A percentile compares a stretch with the other conserved stretches of the same genome.
Conservation (phyloP, 2,797 vertebrate species). For the Sebastolobus altivelis region DNA sequence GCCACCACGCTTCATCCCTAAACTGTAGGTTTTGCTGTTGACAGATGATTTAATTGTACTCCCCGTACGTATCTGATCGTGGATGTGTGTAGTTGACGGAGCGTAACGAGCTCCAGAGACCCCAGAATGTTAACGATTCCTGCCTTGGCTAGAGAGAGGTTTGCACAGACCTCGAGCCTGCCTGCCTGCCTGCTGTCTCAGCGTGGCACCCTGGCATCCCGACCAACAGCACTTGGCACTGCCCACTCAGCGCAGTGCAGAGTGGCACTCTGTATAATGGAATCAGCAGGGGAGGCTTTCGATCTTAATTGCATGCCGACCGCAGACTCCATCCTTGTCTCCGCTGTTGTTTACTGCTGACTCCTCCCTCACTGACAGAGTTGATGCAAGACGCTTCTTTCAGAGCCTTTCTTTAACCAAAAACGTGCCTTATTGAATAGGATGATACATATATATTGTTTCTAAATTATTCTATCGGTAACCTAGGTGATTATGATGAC, state of each 20-base stretch:
- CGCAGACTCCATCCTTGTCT: slow-evolving; percentile 80
- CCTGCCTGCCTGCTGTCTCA: slow-evolving; percentile 66
- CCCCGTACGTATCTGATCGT: slow-evolving; percentile 71
- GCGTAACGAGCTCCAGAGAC: slow-evolving; percentile 66
- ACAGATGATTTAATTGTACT: slow-evolving; percentile 74
- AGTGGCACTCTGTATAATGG: slow-evolving; percentile 83
- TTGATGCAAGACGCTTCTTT: slow-evolving; percentile 84
- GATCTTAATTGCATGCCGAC: slow-evolving; percentile 86
- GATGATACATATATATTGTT: slow-evolving; percentile 80
- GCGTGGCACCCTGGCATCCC: slow-evolving; percentile 76
- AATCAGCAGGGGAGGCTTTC: slow-evolving; percentile 83
- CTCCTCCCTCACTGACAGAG: slow-evolving; percentile 76
- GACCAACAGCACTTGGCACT: slow-evolving; percentile 82
- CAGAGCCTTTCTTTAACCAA: slow-evolving; percentile 88
- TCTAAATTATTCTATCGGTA: slow-evolving; percentile 79
- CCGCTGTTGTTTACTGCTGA: slow-evolving; percentile 74
- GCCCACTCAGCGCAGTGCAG: slow-evolving; percentile 78
- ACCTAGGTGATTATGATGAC: slow-evolving; percentile 78
- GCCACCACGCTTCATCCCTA: slow-evolving; percentile 50
- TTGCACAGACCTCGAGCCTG: slow-evolving; percentile 76
- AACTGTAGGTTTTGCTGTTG: slow-evolving; percentile 64
- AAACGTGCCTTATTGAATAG: slow-evolving; percentile 86
- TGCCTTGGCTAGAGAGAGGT: slow-evolving; percentile 76
- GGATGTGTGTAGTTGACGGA: slow-evolving; percentile 66
- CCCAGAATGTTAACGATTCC: slow-evolving; percentile 81